These are phyloP conservation scores for Drosophila anomelani DNA, from an alignment of 2,888 invertebrate genomes.

Conservation along the genomic window DNA sequence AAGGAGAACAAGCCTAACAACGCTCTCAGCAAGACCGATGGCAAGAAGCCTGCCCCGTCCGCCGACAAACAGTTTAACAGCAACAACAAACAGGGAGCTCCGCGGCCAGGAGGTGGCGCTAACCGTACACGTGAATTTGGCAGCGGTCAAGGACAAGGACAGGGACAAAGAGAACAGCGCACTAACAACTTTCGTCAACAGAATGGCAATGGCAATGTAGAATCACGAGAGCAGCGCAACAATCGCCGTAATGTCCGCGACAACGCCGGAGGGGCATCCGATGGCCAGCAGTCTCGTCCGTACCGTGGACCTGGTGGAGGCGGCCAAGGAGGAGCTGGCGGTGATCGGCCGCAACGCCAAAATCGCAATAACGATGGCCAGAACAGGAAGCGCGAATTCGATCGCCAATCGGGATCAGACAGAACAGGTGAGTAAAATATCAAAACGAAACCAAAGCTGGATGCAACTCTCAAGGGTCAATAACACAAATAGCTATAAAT, in stretches of 20 bases:
- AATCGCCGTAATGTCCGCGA: conserved; percentile 86
- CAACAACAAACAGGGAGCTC: conserved; percentile 50
- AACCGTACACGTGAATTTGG: conserved; percentile 70
- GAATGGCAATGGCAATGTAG: conserved; percentile 82
- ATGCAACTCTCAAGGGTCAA: too few relatives aligned
- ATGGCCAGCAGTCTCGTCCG: conserved; percentile 62
- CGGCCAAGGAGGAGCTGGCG: conserved; percentile 42
- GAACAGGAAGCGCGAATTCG: conserved; percentile 93
- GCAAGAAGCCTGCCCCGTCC: conserved; percentile 67
- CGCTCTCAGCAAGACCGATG: conserved; percentile 83
- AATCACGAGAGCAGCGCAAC: conserved; percentile 89
- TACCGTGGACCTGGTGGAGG: conserved; percentile 55
- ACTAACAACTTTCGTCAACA: conserved; percentile 80
- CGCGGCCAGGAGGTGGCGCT: conserved; percentile 63
- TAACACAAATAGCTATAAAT: neutral
- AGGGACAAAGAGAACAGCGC: conserved; percentile 64
- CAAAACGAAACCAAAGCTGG: neutral
- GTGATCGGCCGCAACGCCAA: conserved; percentile 77
- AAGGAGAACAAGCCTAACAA: conserved; percentile 84
- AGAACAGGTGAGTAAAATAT: conserved; percentile 89
- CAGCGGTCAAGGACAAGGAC: conserved; percentile 69
- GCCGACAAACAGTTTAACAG: conserved; percentile 63
- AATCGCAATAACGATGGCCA: conserved; percentile 84
- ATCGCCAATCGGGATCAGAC: conserved; percentile 97
- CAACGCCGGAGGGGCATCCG: conserved; percentile 76